Conservation (phyloP, 2,888 invertebrate genomes). For the Pseudococcus viburni region DNA sequence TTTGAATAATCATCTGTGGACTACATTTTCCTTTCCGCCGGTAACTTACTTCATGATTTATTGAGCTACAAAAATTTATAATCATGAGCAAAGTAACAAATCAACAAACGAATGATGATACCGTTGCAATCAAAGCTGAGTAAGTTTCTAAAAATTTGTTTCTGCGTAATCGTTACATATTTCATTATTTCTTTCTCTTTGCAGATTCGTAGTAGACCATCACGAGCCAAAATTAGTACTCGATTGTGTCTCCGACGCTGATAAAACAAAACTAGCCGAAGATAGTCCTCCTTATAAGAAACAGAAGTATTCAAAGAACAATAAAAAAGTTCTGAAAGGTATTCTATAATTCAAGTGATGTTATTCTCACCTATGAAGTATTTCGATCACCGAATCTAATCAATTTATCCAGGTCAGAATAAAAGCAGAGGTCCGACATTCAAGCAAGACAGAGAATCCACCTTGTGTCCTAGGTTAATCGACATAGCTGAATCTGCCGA, state of each 20-base stretch:
- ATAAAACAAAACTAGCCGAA: constrained; percentile 70
- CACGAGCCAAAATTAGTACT: constrained; percentile 72
- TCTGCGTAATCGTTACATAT: not conserved
- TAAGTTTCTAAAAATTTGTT: not conserved
- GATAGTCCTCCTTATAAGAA: constrained; percentile 67
- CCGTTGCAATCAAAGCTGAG: constrained; percentile 52
- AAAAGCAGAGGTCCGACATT: constrained; percentile 84
- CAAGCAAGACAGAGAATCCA: constrained; percentile 75
- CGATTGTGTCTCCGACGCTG: constrained; percentile 72
- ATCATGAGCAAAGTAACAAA: not conserved
- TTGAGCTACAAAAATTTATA: not conserved
- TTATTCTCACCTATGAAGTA: no score
- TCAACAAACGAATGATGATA: not conserved
- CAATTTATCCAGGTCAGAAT: constrained; percentile 77
- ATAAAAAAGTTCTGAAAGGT: constrained; percentile 68
- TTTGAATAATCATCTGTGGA: not conserved
- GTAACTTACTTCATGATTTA: not conserved
- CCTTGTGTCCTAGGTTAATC: constrained; percentile 80
- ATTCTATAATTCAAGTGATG: not conserved
- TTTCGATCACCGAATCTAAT: no score
- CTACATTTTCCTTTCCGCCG: not conserved
- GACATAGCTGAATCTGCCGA: constrained; percentile 73
- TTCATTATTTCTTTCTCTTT: not conserved
- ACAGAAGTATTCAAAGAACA: constrained; percentile 59
- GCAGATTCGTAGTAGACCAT: constrained; percentile 72